Evolutionary conservation across 2,797 vertebrate species (phyloP), one percentile per base, ranked within the genome.

Genomic region (Cossypha dichroa): DNA sequence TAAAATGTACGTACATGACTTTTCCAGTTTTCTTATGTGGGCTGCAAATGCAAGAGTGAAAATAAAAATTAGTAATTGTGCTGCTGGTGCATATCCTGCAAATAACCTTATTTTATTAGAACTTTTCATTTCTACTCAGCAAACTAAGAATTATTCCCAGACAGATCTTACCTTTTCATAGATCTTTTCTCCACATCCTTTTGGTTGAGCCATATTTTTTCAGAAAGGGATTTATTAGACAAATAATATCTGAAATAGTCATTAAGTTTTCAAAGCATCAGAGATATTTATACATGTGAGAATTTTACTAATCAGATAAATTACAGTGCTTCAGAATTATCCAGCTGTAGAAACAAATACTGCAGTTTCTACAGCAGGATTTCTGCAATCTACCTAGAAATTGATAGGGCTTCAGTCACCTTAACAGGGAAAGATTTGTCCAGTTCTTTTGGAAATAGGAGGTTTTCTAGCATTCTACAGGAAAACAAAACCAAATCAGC

Each of bases 231-330:
- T 85, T 99, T 98, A 76, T 98, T 98, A 75, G 99, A 98, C 91
- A 99, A 98, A 96, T 99, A 99, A 95, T 99, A 99, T 63, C 99
- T 99, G 88, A 84, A 46, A 85, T 31, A 34, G 48, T 45, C 13
- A 97, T 98, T 98, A 97, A 99, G 98, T 34, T 88, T 94, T 38
- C 7, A 6, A 96, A 48, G 13, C 15, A 75, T n/a, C 38, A 34
- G 41, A 41, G 9, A 11, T 38, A 40, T 43, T 72, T 41, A 6
- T n/a, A 75, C 20, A 12, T 0, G 2, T 18, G 13, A 63, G 11
- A 64, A 80, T 58, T 72, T n/a, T 28, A 73, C 73, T 14, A 48
- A 34, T 11, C 3, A 6, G 10, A 21, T 17, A 25, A 52, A 69
- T 59, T 13, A 48, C 2, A 40, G 14, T 19, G 5, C 7, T 29